Evolutionary conservation across 2,797 vertebrate genomes (phyloP).

Genomic region (Phrynocephalus guinanensis): DNA sequence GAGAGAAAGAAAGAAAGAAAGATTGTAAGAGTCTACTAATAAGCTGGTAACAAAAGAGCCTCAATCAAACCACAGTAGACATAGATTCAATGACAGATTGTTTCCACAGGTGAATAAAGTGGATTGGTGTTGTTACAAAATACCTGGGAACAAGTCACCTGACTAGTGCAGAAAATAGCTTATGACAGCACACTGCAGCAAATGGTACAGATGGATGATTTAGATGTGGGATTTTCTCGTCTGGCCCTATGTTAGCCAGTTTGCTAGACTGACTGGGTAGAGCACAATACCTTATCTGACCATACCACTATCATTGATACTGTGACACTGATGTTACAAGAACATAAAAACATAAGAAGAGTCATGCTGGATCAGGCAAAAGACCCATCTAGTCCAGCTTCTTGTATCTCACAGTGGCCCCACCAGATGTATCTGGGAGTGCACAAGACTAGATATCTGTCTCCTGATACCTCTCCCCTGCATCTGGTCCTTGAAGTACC

Average conservation of each 20-base stretch:
- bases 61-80: constrained; percentile 3
- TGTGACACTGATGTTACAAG: not conserved
- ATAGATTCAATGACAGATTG: constrained; percentile 28
- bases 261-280: not conserved
- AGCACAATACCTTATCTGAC: not conserved
- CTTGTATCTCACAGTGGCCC: too few relatives aligned
- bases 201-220: not conserved
- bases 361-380: too few relatives aligned
- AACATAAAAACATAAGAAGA: too few relatives aligned
- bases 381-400: too few relatives aligned
- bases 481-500: too few relatives aligned
- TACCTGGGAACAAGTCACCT: not conserved
- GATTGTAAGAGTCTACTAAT: constrained; percentile 4
- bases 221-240: not conserved
- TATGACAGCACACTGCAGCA: not conserved
- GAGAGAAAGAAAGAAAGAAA: constrained; percentile 7
- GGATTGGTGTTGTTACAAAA: constrained; percentile 26
- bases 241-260: not conserved
- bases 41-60: constrained; percentile 13
- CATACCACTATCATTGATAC: not conserved
- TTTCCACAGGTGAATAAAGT: constrained; percentile 22
- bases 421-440: too few relatives aligned
- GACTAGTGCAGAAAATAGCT: constrained; percentile 18
- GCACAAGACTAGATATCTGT: too few relatives aligned
- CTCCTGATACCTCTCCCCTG: too few relatives aligned